These are phyloP conservation scores for Papilio glaucus DNA, from an alignment of 1,140 invertebrate genomes.

Conservation along the genomic window DNA sequence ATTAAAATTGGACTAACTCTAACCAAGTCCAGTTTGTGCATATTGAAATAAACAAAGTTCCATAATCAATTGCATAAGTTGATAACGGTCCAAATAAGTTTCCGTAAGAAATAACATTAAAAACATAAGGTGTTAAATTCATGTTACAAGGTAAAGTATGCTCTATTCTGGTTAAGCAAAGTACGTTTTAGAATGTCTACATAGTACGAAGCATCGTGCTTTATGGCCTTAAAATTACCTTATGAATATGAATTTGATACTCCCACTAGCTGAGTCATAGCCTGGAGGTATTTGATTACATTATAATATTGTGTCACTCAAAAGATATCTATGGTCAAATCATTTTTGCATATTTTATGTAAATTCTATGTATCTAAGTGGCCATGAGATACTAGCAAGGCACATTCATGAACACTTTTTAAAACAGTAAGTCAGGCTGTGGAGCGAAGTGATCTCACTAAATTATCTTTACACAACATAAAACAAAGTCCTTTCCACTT, in stretches of 20 bases:
- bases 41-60: not conserved
- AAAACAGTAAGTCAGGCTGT: no score
- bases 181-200: not conserved
- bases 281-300: slow-evolving; percentile 17
- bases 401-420: slow-evolving; percentile 10
- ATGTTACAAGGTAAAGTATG: not conserved
- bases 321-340: not conserved
- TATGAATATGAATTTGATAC: slow-evolving; percentile 28
- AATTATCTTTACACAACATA: no score
- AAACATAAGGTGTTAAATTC: not conserved
- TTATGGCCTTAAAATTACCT: not conserved
- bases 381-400: not conserved
- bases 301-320: not conserved
- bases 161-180: not conserved
- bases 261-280: slow-evolving; percentile 27
- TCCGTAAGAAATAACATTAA: not conserved
- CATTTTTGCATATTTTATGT: not conserved
- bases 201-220: not conserved
- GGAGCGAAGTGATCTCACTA: no score
- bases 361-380: not conserved
- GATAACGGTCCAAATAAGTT: slow-evolving; percentile 19
- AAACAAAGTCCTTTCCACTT: no score
- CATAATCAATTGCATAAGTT: not conserved
- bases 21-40: not conserved
- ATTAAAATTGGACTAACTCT: not conserved